Evolutionary conservation across 2,113 vertebrate species (phyloP), one percentile per base, ranked within the genome.

Genomic region (Crotalus viridis): DNA sequence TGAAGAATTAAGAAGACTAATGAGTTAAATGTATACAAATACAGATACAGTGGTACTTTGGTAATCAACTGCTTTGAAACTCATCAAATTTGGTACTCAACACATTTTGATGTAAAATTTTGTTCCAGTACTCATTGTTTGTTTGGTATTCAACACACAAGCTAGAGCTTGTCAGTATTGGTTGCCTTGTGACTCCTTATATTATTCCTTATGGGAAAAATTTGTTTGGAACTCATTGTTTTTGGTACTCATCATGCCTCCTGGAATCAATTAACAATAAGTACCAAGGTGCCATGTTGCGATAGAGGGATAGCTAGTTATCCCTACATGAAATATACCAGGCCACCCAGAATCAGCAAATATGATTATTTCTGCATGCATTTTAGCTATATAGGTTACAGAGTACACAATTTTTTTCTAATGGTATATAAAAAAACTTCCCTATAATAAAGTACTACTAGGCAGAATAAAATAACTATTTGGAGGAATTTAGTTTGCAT

Each of bases 1-100:
- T 98, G 95, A 88, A 87, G 19, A 0, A n/a, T 26, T 88, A 91
- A 28, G 69, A 95, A 85, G 28, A 21, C 56, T 86, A 81, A 88
- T 85, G 0, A 51, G 0, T 89, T 21, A 28, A 0, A 22, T 51
- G 15, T 1, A 51, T 57, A 61, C 46, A 24, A 1, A 39, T 85
- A 74, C 91, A 87, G 33, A 21, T 33, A 28, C 12, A 69, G 64
- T n/a, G 61, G 26, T 69, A 69, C 10, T 28, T 69, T 69, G 61
- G 4, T n/a, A 69, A 12, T 69, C 61, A 69, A 69, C 28, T 69
- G 61, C 12, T 69, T 69, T 69, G 61, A 64, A n/a, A 69, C 28
- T 69, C 28, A 69, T n/a, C 28, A 69, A 3, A 69, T 69, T 69
- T 69, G 28, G 61, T 69, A 61, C 26, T 28, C 59, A 64, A 64